Base-by-base conservation (phyloP, 2,113 vertebrate species). In the Maccullochella peelii region DNA sequence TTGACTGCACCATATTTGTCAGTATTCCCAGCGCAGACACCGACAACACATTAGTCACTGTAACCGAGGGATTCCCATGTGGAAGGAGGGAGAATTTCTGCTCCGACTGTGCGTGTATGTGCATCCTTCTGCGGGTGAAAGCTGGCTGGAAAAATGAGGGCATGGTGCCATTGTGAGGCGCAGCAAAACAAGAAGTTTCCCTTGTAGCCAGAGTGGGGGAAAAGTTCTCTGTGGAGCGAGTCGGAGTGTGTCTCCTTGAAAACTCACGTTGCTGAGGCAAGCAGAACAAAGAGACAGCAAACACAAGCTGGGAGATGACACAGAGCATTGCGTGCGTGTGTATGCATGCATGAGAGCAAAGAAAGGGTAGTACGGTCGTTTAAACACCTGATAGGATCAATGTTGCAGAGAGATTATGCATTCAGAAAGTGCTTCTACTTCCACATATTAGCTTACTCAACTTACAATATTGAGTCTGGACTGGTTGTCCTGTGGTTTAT, bases 11-110 rank as follows among this genome's bases (percentile, higher is more conserved):
- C 67, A 50, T 85, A 67, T 86, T 84, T 88, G 73, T 89, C 84
- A 77, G 81, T 88, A 88, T 84, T 93, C 89, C 86, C 89, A 77
- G 50, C 14, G n/a, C 33, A 50, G 77, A 86, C 58, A 18, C 69
- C 25, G 59, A 80, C 81, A 89, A 80, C 70, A 65, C 88, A 94
- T 94, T 90, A 86, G 72, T 92, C 86, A 91, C 74, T 80, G 66
- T 88, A 86, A 81, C 80, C 0, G 40, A 80, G 71, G 77, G 72
- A 92, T 83, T 90, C 90, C 92, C 88, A 85, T 79, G 90, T 90
- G 90, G 61, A 73, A 63, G 73, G 3, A 33, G 73, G 42, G 62
- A 80, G 80, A 81, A 75, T 85, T 77, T 91, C 75, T 77, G 66
- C 74, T 79, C 30, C 14, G 27, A 63, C 71, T 23, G n/a, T 89